These are phyloP conservation scores for Coelopa frigida DNA, from an alignment of 1,140 invertebrate species.

Conservation along the genomic window DNA sequence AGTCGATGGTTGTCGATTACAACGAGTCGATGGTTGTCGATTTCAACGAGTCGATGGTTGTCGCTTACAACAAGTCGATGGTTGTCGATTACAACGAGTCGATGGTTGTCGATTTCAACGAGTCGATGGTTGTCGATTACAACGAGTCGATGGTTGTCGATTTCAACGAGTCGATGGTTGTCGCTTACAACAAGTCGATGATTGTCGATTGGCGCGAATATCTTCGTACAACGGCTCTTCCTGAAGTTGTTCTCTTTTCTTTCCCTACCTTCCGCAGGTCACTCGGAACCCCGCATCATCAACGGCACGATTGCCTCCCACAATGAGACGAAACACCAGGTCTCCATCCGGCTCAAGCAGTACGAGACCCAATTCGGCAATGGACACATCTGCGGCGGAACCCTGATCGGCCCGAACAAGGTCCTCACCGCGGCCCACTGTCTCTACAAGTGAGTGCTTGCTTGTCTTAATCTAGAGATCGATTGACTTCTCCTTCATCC, in stretches of 20 bases:
- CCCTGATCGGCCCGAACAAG: constrained; percentile 38
- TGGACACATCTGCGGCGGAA: constrained; percentile 43
- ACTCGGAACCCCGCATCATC: constrained; percentile 26
- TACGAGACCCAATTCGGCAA: constrained; percentile 32
- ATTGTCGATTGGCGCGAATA: no score
- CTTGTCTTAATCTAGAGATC: background rate
- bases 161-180: no score
- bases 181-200: no score
- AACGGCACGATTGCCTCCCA: constrained; percentile 26
- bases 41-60: no score
- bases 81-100: no score
- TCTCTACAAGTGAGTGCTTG: constrained; percentile 38
- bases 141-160: no score
- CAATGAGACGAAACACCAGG: constrained; percentile 32
- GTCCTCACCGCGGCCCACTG: constrained; percentile 49
- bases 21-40: no score
- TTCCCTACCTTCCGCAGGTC: background rate
- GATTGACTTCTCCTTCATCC: background rate
- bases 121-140: no score
- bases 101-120: no score
- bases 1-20: no score
- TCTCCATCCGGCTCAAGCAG: constrained; percentile 31
- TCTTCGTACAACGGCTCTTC: background rate
- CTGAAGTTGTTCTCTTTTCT: no score
- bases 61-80: no score